Conservation (phyloP, 2,888 invertebrate genomes). For the Zhuqinia jingwanae region DNA sequence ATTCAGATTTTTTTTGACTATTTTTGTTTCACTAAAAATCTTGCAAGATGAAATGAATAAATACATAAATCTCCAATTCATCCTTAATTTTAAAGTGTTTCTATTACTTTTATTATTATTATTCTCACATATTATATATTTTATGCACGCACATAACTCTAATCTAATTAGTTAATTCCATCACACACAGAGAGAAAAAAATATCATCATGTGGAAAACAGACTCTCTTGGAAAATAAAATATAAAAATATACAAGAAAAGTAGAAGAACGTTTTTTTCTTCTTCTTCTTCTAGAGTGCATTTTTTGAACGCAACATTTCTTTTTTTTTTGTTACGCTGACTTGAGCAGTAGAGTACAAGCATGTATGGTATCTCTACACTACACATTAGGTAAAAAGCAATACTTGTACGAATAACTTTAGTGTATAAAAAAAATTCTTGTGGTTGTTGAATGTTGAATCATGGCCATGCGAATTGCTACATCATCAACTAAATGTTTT, state of each 20-base stretch:
- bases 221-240: no score
- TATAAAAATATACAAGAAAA: background rate
- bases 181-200: background rate
- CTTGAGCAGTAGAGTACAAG: background rate
- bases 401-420: background rate
- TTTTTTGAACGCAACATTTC: background rate
- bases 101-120: background rate
- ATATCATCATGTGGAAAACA: no score
- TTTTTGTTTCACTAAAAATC: background rate
- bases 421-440: background rate
- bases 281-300: background rate
- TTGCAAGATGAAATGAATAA: no score
- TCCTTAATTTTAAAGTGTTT: background rate
- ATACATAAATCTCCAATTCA: background rate
- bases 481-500: slow-evolving; percentile 4
- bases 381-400: background rate
- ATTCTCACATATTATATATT: background rate
- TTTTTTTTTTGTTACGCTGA: background rate
- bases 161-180: slow-evolving; percentile 16
- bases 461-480: slow-evolving; percentile 27
- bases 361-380: background rate
- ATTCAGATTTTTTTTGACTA: no score
- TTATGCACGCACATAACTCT: background rate
- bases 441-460: slow-evolving; percentile 9
- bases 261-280: background rate